These are phyloP conservation scores for Macaca mulatta DNA, from an alignment of 2,113 vertebrate genomes.

Conservation along the genomic window DNA sequence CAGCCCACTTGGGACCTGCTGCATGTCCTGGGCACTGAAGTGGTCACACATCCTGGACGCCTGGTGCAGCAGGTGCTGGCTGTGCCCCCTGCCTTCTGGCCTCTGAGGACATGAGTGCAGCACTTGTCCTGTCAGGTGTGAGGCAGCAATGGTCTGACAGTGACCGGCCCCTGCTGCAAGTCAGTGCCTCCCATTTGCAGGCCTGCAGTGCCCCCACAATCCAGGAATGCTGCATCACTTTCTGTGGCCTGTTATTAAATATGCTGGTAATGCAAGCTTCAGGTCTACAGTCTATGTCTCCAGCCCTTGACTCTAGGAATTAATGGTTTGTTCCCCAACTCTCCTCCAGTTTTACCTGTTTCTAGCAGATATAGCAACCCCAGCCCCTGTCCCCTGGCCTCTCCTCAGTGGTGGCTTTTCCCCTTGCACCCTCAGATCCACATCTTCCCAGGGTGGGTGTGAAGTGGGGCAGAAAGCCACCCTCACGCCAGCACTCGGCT, in stretches of 20 bases:
- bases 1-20: neutral
- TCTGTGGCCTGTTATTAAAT: slow-evolving; percentile 36
- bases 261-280: neutral
- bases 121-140: neutral
- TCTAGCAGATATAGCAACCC: neutral
- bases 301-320: neutral
- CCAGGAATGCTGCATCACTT: neutral
- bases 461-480: neutral
- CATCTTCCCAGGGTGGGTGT: neutral
- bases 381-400: neutral
- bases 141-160: neutral
- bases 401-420: neutral
- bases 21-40: neutral
- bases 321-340: neutral
- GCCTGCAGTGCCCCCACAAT: neutral
- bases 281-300: neutral
- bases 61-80: neutral
- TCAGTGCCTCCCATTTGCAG: neutral
- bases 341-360: neutral
- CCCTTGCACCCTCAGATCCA: neutral
- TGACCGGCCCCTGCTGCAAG: neutral
- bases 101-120: neutral
- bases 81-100: neutral
- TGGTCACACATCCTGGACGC: neutral
- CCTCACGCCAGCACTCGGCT: neutral